Evolutionary conservation across 2,113 vertebrate species (phyloP).

Genomic region (Paraplagusia blochii): DNA sequence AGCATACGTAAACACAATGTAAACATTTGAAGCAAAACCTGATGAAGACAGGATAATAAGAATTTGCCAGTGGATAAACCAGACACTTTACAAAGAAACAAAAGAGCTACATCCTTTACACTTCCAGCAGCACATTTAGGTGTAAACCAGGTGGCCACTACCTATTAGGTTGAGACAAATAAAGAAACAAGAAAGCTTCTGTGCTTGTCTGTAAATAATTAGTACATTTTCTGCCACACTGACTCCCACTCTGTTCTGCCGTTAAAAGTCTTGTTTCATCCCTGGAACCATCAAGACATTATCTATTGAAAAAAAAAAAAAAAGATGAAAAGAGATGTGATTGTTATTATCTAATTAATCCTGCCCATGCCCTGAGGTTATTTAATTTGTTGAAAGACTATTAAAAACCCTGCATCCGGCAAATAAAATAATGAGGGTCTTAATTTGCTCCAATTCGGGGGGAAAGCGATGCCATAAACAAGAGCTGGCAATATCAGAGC

Average conservation of each 20-base stretch:
- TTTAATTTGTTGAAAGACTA: slow-evolving; percentile 80
- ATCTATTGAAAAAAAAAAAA: slow-evolving; percentile 52
- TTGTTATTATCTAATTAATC: slow-evolving; percentile 80
- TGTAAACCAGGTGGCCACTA: slow-evolving; percentile 38
- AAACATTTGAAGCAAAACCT: too few relatives aligned
- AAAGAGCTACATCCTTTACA: neutral
- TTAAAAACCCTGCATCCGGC: slow-evolving; percentile 74
- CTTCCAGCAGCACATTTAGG: slow-evolving; percentile 22
- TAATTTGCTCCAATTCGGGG: slow-evolving; percentile 74
- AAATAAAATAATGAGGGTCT: slow-evolving; percentile 78
- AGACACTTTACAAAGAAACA: neutral
- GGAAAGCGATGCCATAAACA: slow-evolving; percentile 70
- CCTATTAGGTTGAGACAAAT: slow-evolving; percentile 21
- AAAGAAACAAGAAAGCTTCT: slow-evolving; percentile 30
- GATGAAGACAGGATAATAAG: too few relatives aligned
- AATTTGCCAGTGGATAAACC: slow-evolving; percentile 8
- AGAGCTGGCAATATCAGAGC: slow-evolving; percentile 61
- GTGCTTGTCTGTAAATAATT: slow-evolving; percentile 63
- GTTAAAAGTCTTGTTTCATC: slow-evolving; percentile 72
- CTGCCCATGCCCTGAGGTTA: slow-evolving; percentile 72
- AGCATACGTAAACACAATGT: too few relatives aligned
- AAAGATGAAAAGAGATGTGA: slow-evolving; percentile 72
- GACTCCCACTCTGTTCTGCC: slow-evolving; percentile 55
- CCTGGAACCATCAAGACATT: slow-evolving; percentile 65
- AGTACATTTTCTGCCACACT: slow-evolving; percentile 56